Base-by-base conservation (phyloP, 2,113 vertebrate species). In the Cyprinodon brontotheroides region DNA sequence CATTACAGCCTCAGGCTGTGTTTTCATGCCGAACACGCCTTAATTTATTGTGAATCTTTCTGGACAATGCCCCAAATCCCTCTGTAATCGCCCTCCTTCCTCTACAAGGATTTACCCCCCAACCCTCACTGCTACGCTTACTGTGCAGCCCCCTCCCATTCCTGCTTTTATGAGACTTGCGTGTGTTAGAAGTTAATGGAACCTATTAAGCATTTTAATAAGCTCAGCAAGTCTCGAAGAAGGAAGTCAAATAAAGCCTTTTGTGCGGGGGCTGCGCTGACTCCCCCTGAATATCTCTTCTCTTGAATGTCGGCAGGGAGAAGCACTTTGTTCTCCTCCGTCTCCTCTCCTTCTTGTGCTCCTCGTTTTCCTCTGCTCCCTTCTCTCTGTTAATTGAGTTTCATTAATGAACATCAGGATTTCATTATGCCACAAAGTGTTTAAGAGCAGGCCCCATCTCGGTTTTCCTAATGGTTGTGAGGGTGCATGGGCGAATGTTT, bases 321-420 rank as follows among this genome's bases (percentile, higher is more conserved):
- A 39, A 2, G 36, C 38, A 78, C 84, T 89, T 86, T 86, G 78
- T 87, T 91, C 80, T 77, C 69, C 75, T 77, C 78, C 78, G 77
- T 75, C 69, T 87, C 77, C 61, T 70, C 70, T 70, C 53, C n/a
- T 82, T 74, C 77, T 73, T 53, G 79, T 86, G 83, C 80, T 89
- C 82, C 72, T 79, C 78, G 65, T 78, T 83, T 84, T 69, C 78
- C 81, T 76, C 61, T 71, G 39, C 77, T 80, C 82, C 79, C 80
- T 65, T 74, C 81, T 78, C 65, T 83, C 86, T 86, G 92, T 93
- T 93, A 94, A 94, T 93, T 90, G 93, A 92, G 92, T 91, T 93
- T 92, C 92, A 94, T 93, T 94, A 94, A 95, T 93, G 91, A 94
- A 92, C 91, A 93, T 91, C 87, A 92, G 90, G 88, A 90, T 93